These are phyloP conservation scores for human DNA, from an alignment of 2,113 vertebrate genomes.

Conservation along the genomic window DNA sequence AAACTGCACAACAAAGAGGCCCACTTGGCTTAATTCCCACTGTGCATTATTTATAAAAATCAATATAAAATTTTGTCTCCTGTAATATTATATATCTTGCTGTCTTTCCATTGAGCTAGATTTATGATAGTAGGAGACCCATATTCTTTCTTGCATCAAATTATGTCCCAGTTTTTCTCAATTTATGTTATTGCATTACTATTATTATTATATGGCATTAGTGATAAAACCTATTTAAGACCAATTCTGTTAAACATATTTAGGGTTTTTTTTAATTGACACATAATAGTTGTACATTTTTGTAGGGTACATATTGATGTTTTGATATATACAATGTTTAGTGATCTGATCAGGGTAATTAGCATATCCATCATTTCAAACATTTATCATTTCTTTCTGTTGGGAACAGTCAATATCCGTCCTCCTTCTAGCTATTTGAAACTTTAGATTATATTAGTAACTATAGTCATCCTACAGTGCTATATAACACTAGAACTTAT, in stretches of 20 bases:
- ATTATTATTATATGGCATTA: background rate
- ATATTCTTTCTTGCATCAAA: background rate
- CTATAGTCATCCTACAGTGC: background rate
- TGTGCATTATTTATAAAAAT: background rate
- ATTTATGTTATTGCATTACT: background rate
- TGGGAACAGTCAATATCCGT: background rate
- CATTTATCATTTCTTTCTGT: background rate
- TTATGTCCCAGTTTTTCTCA: constrained; percentile 27
- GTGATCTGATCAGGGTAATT: background rate
- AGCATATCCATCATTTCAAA: background rate
- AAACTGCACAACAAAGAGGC: background rate
- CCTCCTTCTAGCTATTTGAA: background rate
- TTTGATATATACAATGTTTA: background rate
- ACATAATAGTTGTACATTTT: background rate
- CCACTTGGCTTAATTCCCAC: background rate
- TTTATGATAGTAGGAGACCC: background rate
- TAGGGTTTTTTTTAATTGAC: background rate
- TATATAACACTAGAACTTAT: background rate
- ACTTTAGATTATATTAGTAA: background rate
- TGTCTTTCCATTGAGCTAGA: background rate
- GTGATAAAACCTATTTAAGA: background rate
- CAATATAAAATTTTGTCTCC: background rate
- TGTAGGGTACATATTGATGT: background rate
- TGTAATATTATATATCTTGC: background rate
- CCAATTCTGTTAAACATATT: background rate